These are phyloP conservation scores for Hydrochoerus hydrochaeris DNA, from an alignment of 2,113 vertebrate genomes.

Conservation along the genomic window DNA sequence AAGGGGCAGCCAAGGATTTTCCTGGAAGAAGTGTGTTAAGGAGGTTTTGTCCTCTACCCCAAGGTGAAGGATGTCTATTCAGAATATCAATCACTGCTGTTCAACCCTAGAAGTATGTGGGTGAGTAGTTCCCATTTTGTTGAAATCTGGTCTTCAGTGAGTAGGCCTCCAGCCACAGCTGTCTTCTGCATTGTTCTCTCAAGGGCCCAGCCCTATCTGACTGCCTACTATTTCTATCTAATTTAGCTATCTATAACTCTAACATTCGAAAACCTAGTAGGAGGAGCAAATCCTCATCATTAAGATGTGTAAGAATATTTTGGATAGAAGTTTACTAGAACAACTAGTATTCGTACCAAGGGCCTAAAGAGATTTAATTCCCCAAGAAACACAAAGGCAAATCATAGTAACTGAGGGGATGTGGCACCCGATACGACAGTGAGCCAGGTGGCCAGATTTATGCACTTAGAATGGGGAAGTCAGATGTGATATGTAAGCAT, in stretches of 20 bases:
- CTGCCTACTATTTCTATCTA: no score
- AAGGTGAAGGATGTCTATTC: no score
- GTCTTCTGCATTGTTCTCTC: no score
- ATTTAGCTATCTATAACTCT: not conserved
- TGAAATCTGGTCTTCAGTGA: no score
- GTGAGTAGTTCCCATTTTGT: no score
- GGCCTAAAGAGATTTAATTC: not conserved
- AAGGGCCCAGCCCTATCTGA: no score
- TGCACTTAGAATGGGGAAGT: not conserved
- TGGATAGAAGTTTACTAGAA: not conserved
- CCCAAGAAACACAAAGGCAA: not conserved
- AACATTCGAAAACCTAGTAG: not conserved
- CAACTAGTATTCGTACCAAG: not conserved
- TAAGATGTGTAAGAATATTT: slow-evolving; percentile 17
- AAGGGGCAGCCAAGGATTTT: no score
- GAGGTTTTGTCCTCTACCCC: no score
- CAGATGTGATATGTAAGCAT: not conserved
- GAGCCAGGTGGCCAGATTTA: not conserved
- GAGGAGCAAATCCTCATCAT: not conserved
- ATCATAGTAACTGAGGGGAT: not conserved
- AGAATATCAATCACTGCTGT: no score
- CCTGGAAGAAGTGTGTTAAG: no score
- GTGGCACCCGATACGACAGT: not conserved
- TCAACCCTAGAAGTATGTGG: no score
- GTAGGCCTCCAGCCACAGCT: no score